These are phyloP conservation scores for Nomada flava DNA, from an alignment of 2,888 invertebrate species.

Conservation along the genomic window DNA sequence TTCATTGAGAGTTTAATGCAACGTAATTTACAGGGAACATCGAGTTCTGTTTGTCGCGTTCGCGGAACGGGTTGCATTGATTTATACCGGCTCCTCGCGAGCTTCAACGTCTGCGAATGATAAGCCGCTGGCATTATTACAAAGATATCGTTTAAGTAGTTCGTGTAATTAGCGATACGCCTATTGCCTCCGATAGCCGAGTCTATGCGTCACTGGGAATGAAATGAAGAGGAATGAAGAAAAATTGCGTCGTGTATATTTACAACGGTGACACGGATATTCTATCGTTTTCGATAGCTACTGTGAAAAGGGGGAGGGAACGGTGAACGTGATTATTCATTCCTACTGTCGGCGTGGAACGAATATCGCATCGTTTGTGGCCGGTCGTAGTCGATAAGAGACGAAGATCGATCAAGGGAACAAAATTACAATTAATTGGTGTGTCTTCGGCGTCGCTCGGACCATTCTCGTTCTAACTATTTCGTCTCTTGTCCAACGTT, in stretches of 20 bases:
- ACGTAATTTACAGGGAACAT: slow-evolving; percentile 19
- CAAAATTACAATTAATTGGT: slow-evolving; percentile 64
- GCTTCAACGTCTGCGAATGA: slow-evolving; percentile 36
- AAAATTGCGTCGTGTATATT: slow-evolving; percentile 10
- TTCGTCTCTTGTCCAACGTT: slow-evolving; percentile 8
- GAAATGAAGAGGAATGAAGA: slow-evolving; percentile 1
- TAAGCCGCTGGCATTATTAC: slow-evolving; percentile 46
- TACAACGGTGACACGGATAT: slow-evolving; percentile 8
- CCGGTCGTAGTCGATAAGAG: slow-evolving; percentile 42
- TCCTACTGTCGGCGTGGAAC: slow-evolving; percentile 30
- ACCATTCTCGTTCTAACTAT: slow-evolving; percentile 29
- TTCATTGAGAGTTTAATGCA: slow-evolving; percentile 47
- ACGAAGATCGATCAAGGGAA: slow-evolving; percentile 63
- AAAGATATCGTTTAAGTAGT: slow-evolving; percentile 40
- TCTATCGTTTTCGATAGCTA: slow-evolving; percentile 35
- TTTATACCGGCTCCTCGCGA: slow-evolving; percentile 8
- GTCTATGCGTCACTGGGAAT: slow-evolving; percentile 3
- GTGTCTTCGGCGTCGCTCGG: slow-evolving; percentile 45
- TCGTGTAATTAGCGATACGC: slow-evolving; percentile 35
- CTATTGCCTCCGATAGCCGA: slow-evolving; percentile 2
- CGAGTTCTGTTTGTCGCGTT: slow-evolving; percentile 20
- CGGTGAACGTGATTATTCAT: slow-evolving; percentile 53
- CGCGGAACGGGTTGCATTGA: slow-evolving; percentile 9
- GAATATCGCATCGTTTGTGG: slow-evolving; percentile 36
- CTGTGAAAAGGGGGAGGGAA: not conserved